Conservation (phyloP, 2,113 vertebrate species). For the Oxyura jamaicensis region DNA sequence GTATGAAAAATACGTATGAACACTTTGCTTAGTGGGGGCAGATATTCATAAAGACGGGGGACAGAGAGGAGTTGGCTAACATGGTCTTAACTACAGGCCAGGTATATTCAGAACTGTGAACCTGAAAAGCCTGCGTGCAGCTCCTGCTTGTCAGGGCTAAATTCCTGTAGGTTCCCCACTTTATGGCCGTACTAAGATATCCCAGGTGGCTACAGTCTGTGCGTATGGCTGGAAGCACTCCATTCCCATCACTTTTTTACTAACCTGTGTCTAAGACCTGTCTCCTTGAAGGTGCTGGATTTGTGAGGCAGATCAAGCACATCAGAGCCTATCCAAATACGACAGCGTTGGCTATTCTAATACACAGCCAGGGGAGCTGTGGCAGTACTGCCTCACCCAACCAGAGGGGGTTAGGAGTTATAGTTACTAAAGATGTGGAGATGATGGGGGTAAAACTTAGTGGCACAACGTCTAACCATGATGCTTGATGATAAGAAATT, state of each 20-base stretch:
- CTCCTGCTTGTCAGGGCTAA: not conserved
- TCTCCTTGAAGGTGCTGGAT: not conserved
- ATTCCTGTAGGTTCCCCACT: not conserved
- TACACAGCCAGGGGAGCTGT: not conserved
- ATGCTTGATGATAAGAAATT: not conserved
- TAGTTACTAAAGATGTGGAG: not conserved
- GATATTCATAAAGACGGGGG: not conserved
- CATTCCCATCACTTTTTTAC: not conserved
- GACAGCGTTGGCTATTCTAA: not conserved
- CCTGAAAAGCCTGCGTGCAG: not conserved
- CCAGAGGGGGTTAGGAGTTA: not conserved
- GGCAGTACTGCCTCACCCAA: not conserved
- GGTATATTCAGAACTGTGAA: not conserved
- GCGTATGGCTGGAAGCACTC: not conserved
- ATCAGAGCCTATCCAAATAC: not conserved
- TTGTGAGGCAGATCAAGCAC: not conserved
- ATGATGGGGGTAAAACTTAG: not conserved
- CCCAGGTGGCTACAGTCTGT: not conserved
- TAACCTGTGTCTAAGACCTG: not conserved
- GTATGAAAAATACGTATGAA: not conserved
- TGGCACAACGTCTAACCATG: not conserved
- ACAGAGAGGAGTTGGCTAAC: not conserved
- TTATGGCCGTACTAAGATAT: fast-evolving
- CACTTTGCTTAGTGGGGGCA: not conserved
- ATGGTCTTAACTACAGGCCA: not conserved